Base-by-base conservation (phyloP, 2,113 vertebrate genomes). In the Acrocephalus kingi region DNA sequence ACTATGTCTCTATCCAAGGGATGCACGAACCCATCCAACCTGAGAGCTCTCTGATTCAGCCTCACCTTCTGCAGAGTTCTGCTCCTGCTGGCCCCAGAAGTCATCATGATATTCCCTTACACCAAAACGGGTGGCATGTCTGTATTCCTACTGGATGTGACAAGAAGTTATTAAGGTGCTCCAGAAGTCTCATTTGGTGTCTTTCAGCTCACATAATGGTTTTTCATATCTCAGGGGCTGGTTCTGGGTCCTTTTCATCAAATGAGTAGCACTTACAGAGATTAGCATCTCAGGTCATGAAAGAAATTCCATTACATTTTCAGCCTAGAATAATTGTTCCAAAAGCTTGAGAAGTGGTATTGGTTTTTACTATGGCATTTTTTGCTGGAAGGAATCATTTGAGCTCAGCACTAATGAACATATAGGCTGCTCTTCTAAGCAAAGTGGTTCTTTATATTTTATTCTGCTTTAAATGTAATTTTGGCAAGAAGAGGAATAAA, bases 381-480 rank as follows among this genome's bases (percentile, higher is more conserved):
- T 76, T 45, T 91, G 73, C 56, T 87, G 56, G 31, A 92, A 67
- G 49, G 81, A 78, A 92, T 96, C 10, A 79, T 56, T 95, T 92
- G 87, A 95, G 35, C 49, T 84, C 61, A 90, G 31, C 78, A 72
- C 46, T 95, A 83, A 91, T 87, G 77, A 97, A 63, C 75, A 45
- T 58, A 58, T 52, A 87, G 83, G 39, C 87, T 93, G 46, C 46
- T 86, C 71, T 96, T 95, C 25, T 96, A 96, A 92, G 83, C 90
- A 89, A 89, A 95, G 43, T 12, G 12, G 41, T 64, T 46, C 74
- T 87, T 96, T 89, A 94, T 83, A 49, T 87, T 69, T 83, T 87
- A 85, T 95, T 95, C 67, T 95, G 39, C 90, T 97, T 95, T 62
- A 93, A 92, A 84, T 78, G 72, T 21, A 37, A 92, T 91, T 96